These are phyloP conservation scores for Danio aesculapii DNA, from an alignment of 2,797 vertebrate species.

Conservation along the genomic window DNA sequence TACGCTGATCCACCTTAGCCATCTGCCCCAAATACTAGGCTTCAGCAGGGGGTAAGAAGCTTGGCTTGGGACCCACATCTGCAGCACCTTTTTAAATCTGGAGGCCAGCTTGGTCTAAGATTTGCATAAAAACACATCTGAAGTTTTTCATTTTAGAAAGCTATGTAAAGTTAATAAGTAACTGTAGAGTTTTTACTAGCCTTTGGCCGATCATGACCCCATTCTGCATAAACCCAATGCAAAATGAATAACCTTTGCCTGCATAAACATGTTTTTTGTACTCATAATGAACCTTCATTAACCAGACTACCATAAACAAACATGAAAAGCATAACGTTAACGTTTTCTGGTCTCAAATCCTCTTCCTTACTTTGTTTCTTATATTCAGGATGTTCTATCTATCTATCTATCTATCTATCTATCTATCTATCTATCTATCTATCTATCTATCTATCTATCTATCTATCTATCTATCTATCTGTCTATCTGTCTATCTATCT, in stretches of 20 bases:
- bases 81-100: conserved; percentile 47
- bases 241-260: neutral
- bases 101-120: neutral
- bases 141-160: neutral
- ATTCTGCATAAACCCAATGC: neutral
- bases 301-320: conserved; percentile 1
- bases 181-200: neutral
- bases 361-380: neutral
- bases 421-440: too few species aligned
- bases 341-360: neutral
- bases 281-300: neutral
- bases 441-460: too few species aligned
- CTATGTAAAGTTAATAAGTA: conserved; percentile 8
- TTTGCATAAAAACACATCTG: conserved; percentile 7
- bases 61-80: conserved; percentile 60
- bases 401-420: too few species aligned
- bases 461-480: too few species aligned
- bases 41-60: conserved; percentile 66
- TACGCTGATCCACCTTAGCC: conserved; percentile 63
- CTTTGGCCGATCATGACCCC: conserved; percentile 1
- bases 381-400: too few species aligned
- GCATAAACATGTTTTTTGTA: neutral
- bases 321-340: conserved; percentile 13
- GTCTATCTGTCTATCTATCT: too few species aligned
- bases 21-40: conserved; percentile 67